These are phyloP conservation scores for Nemurella pictetii DNA, from an alignment of 2,888 invertebrate genomes.

Conservation along the genomic window DNA sequence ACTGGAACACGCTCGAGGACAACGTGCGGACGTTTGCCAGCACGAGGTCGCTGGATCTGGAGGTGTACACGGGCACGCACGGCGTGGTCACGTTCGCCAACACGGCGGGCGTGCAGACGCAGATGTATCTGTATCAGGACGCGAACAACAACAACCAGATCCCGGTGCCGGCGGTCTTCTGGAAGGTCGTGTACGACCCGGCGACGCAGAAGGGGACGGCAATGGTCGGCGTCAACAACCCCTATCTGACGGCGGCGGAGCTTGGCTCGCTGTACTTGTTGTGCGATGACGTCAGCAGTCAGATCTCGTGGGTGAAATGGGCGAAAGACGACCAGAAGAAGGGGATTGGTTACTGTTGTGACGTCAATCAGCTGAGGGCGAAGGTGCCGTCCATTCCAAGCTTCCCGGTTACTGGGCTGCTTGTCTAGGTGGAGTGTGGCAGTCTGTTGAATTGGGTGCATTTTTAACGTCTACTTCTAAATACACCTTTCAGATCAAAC, in stretches of 20 bases:
- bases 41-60: constrained; percentile 46
- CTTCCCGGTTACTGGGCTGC: constrained; percentile 55
- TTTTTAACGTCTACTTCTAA: too few relatives aligned
- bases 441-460: too few relatives aligned
- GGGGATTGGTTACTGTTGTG: constrained; percentile 67
- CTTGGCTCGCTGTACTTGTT: constrained; percentile 50
- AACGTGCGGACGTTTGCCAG: constrained; percentile 54
- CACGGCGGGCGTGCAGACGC: constrained; percentile 42
- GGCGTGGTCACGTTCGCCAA: constrained; percentile 60
- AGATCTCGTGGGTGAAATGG: constrained; percentile 61
- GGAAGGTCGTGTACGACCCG: constrained; percentile 60
- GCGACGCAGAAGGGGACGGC: constrained; percentile 58
- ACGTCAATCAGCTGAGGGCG: constrained; percentile 58
- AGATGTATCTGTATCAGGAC: constrained; percentile 45
- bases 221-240: constrained; percentile 66
- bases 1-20: constrained; percentile 60
- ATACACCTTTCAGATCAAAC: too few relatives aligned
- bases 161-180: constrained; percentile 60
- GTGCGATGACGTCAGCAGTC: constrained; percentile 56
- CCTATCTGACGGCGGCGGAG: constrained; percentile 50
- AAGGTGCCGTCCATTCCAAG: constrained; percentile 59
- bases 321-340: constrained; percentile 55
- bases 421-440: too few relatives aligned
- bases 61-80: constrained; percentile 61
- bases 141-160: constrained; percentile 52